These are phyloP conservation scores for Eucera pruinosa DNA, from an alignment of 2,888 invertebrate genomes.

Conservation along the genomic window DNA sequence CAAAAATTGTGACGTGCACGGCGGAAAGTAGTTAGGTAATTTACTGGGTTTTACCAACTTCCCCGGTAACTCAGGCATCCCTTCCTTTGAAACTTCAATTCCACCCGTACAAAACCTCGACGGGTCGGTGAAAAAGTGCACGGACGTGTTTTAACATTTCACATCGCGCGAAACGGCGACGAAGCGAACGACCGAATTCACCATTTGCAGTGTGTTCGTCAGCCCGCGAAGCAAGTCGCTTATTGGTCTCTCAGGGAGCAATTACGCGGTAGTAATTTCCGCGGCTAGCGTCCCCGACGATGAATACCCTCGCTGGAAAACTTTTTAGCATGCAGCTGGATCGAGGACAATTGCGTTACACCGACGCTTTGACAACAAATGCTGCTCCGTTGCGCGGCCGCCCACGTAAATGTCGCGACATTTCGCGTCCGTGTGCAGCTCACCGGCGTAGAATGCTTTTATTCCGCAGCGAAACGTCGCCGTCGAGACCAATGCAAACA, in stretches of 20 bases:
- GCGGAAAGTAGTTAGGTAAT: background rate
- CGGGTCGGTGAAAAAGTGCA: background rate
- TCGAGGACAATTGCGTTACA: slow-evolving; percentile 39
- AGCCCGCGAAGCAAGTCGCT: slow-evolving; percentile 3
- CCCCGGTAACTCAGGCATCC: too few relatives aligned
- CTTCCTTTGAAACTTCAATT: too few relatives aligned
- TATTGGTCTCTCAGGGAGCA: slow-evolving; percentile 58
- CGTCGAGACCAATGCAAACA: slow-evolving; percentile 15
- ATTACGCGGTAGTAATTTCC: slow-evolving; percentile 60
- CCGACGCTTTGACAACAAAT: slow-evolving; percentile 36
- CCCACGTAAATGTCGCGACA: slow-evolving; percentile 8
- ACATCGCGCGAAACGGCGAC: background rate
- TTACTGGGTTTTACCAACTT: background rate
- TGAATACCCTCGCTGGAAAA: slow-evolving; percentile 30
- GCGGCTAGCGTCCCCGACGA: slow-evolving; percentile 19
- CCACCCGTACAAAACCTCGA: too few relatives aligned
- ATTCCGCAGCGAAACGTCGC: slow-evolving; percentile 8
- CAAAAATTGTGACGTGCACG: too few relatives aligned
- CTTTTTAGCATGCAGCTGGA: slow-evolving; percentile 30
- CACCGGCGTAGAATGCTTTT: background rate
- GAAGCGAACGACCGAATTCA: background rate
- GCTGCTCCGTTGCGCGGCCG: background rate
- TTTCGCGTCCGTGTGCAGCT: background rate
- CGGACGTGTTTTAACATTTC: background rate
- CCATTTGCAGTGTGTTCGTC: background rate